Conservation (phyloP, 2,888 invertebrate species). For the Hypomecis atomaria region DNA sequence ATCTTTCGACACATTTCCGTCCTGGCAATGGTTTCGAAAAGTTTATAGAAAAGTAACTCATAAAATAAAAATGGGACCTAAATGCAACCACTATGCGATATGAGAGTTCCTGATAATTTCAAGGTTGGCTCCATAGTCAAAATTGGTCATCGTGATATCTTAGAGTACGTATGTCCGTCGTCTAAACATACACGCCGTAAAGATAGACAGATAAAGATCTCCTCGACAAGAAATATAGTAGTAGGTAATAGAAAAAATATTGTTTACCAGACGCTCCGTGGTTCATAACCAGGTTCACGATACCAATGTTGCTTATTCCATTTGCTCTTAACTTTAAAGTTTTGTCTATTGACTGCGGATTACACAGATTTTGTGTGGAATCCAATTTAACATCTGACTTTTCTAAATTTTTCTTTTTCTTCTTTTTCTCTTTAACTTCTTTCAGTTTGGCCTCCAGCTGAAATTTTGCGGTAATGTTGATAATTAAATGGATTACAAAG, state of each 20-base stretch:
- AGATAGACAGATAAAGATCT: too few species aligned
- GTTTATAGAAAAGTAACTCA: too few species aligned
- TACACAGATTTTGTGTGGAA: slow-evolving; percentile 47
- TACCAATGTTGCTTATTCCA: slow-evolving; percentile 67
- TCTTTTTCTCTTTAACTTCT: slow-evolving; percentile 69
- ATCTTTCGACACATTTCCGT: too few species aligned
- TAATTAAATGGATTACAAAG: neutral
- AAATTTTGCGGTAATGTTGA: neutral
- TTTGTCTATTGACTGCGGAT: slow-evolving; percentile 50
- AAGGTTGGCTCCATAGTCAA: too few species aligned
- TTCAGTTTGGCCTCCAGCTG: slow-evolving; percentile 57
- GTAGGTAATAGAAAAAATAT: neutral
- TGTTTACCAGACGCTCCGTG: slow-evolving; percentile 60
- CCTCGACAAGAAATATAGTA: too few species aligned
- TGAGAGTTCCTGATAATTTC: too few species aligned
- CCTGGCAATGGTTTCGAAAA: too few species aligned
- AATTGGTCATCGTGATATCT: too few species aligned
- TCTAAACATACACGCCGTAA: too few species aligned
- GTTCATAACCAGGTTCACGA: slow-evolving; percentile 58
- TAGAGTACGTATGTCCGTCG: too few species aligned
- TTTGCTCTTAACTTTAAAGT: slow-evolving; percentile 49
- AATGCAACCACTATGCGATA: too few species aligned
- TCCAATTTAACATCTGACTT: slow-evolving; percentile 23
- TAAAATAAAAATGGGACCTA: too few species aligned
- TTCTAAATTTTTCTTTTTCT: slow-evolving; percentile 56